Evolutionary conservation across 2,113 vertebrate species (phyloP).

Genomic region (Macquaria ambigua): DNA sequence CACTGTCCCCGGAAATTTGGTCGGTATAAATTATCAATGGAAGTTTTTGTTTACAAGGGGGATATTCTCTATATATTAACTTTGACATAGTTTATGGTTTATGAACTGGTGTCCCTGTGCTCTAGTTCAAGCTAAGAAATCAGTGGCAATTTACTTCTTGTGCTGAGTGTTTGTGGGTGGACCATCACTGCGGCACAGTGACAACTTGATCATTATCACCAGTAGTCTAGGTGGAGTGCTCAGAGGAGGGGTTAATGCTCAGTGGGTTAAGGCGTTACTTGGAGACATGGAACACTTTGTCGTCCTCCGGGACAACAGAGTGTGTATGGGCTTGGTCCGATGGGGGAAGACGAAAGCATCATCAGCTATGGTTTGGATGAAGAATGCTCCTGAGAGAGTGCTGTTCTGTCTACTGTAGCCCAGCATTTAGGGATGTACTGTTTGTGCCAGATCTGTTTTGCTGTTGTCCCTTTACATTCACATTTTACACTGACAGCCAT

Average conservation of each 20-base stretch:
- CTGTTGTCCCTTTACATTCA: background rate
- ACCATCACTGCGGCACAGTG: slow-evolving; percentile 14
- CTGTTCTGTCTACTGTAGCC: slow-evolving; percentile 9
- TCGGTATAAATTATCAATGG: background rate
- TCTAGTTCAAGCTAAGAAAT: slow-evolving; percentile 18
- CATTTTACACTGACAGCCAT: background rate
- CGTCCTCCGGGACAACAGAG: slow-evolving; percentile 67
- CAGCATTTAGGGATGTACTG: slow-evolving; percentile 26
- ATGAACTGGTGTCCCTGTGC: background rate
- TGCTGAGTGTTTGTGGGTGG: slow-evolving; percentile 42
- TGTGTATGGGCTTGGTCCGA: slow-evolving; percentile 35
- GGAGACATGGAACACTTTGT: slow-evolving; percentile 84
- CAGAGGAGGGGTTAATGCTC: slow-evolving; percentile 72
- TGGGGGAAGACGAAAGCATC: slow-evolving; percentile 55
- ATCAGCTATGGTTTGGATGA: slow-evolving; percentile 37
- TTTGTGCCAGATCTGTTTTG: slow-evolving; percentile 52
- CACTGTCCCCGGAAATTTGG: background rate
- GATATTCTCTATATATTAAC: slow-evolving; percentile 5
- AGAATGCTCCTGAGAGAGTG: slow-evolving; percentile 42
- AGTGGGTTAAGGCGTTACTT: slow-evolving; percentile 80
- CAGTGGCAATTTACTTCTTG: slow-evolving; percentile 36
- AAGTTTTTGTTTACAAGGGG: slow-evolving; percentile 8
- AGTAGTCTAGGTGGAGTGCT: slow-evolving; percentile 61
- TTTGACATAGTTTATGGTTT: background rate
- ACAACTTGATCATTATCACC: slow-evolving; percentile 62